These are phyloP conservation scores for Crotalus tigris DNA, from an alignment of 2,113 vertebrate species.

Conservation along the genomic window DNA sequence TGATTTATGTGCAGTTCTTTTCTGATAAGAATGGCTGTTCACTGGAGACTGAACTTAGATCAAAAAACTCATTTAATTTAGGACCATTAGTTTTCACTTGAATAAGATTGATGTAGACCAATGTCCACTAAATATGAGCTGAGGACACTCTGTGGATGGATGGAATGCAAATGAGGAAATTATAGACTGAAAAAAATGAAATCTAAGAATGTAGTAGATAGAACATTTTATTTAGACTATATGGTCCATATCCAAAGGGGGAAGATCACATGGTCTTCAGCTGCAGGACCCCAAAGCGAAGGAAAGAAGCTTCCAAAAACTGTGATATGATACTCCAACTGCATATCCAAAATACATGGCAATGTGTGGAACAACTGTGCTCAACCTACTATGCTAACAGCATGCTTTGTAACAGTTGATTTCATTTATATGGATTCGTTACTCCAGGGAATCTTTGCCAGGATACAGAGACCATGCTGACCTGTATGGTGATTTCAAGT, in stretches of 20 bases:
- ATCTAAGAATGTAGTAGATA: not conserved
- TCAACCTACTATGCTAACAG: not conserved
- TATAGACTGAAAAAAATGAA: not conserved
- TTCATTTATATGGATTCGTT: not conserved
- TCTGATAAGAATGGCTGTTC: constrained; percentile 33
- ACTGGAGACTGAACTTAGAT: constrained; percentile 35
- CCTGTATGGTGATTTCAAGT: not conserved
- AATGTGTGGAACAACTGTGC: not conserved
- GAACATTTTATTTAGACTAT: rapidly evolving
- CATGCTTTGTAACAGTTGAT: not conserved
- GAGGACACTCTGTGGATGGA: not conserved
- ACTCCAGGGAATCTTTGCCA: not conserved
- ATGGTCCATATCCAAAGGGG: not conserved
- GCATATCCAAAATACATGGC: not conserved
- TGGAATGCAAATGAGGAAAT: not conserved
- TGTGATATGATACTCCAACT: not conserved
- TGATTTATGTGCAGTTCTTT: constrained; percentile 48
- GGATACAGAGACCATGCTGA: not conserved
- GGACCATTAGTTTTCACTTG: constrained; percentile 7
- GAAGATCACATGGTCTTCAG: not conserved
- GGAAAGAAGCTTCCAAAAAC: not conserved
- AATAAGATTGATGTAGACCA: constrained; percentile 39
- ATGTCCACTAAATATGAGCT: constrained; percentile 27
- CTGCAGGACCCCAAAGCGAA: not conserved
- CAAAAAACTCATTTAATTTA: constrained; percentile 52